Evolutionary conservation across 2,888 invertebrate genomes (phyloP).

Genomic region (Caenorhabditis sp.): DNA sequence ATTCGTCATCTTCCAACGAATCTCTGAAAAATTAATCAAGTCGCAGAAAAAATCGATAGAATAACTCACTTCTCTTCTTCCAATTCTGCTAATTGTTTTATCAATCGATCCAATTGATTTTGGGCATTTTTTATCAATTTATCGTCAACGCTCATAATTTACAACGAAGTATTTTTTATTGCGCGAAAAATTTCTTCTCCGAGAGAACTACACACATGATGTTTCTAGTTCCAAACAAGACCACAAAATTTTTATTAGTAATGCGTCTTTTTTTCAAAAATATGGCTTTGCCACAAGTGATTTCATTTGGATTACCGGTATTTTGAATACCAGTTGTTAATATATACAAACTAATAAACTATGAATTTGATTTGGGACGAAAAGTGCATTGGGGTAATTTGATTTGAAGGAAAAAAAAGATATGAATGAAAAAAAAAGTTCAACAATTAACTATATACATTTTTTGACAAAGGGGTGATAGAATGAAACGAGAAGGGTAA

Average conservation of each 20-base stretch:
- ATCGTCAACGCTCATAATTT: slow-evolving; percentile 73
- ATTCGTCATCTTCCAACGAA: slow-evolving; percentile 78
- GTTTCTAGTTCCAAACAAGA: neutral
- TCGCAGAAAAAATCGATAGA: neutral
- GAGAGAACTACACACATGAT: neutral
- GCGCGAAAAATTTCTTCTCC: neutral
- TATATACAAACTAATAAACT: too few species aligned
- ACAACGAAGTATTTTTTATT: neutral
- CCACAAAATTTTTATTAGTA: neutral
- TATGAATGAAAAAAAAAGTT: too few species aligned
- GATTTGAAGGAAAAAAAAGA: too few species aligned
- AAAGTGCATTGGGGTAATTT: too few species aligned
- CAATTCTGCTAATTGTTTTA: slow-evolving; percentile 79
- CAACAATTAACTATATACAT: too few species aligned
- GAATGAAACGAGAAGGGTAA: too few species aligned
- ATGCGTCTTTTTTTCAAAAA: neutral
- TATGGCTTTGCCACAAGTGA: too few species aligned
- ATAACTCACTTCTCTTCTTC: slow-evolving; percentile 78
- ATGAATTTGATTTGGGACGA: too few species aligned
- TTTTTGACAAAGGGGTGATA: too few species aligned
- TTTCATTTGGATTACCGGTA: too few species aligned
- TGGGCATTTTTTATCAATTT: slow-evolving; percentile 75
- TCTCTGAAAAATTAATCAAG: slow-evolving; percentile 73
- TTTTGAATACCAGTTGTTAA: too few species aligned
- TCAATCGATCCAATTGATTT: slow-evolving; percentile 78